These are phyloP conservation scores for Knipowitschia caucasica DNA, from an alignment of 2,797 vertebrate genomes.

Conservation along the genomic window DNA sequence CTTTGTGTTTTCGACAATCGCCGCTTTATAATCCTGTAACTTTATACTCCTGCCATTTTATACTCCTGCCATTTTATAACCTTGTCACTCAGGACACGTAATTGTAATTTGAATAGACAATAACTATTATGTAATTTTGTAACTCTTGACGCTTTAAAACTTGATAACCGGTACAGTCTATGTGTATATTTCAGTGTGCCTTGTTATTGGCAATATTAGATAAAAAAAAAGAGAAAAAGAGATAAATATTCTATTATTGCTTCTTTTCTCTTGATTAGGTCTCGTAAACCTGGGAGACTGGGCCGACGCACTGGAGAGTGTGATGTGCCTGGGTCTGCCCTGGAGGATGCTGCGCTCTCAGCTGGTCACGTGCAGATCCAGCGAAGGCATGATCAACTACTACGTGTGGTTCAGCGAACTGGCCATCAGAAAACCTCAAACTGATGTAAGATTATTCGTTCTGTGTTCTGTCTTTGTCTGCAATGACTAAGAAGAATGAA, in stretches of 20 bases:
- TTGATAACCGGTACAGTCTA: no score
- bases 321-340: slow-evolving; percentile 83
- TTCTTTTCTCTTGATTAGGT: slow-evolving; percentile 59
- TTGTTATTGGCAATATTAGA: no score
- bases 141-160: no score
- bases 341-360: slow-evolving; percentile 86
- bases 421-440: slow-evolving; percentile 76
- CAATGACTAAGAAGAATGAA: background rate
- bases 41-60: no score
- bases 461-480: background rate
- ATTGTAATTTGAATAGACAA: no score
- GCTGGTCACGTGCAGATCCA: slow-evolving; percentile 67
- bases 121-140: no score
- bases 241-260: no score
- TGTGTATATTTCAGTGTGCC: no score
- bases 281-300: slow-evolving; percentile 80
- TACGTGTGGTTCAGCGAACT: slow-evolving; percentile 83
- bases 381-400: slow-evolving; percentile 76
- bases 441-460: slow-evolving; percentile 79
- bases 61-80: no score
- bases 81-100: no score
- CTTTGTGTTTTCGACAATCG: slow-evolving; percentile 43
- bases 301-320: slow-evolving; percentile 81
- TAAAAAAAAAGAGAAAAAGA: background rate
- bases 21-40: no score